Base-by-base conservation (phyloP, 2,888 invertebrate species). In the Heteromurus nitidus region DNA sequence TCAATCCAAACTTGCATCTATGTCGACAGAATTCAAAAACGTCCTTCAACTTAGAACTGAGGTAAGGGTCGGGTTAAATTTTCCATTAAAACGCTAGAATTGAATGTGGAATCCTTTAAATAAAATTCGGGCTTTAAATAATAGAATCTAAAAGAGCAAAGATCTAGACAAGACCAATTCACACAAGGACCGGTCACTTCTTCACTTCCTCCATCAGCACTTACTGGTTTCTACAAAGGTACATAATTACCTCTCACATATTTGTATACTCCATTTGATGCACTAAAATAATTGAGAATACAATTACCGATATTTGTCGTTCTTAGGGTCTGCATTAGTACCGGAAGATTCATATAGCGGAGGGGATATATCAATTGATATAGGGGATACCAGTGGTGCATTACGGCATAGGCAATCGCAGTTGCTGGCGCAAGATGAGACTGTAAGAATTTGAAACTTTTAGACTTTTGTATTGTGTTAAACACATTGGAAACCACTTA, bases 11-110 rank as follows among this genome's bases (percentile, higher is more conserved):
- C 91, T 99, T 87, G 99, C 98, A 36, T 94, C 94, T 84, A 98
- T 99, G 95, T 98, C 98, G 62, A 97, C 95, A 85, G 96, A 98
- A 88, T 99, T 99, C 89, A 98, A 99, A 90, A 95, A 95, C 91
- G 97, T 99, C 62, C 92, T 99, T 76, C 99, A 99, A 93, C 96
- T 98, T 22, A 92, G 99, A 88, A 98, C 98, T 18, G 98, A 99
- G 92, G 93, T 92, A 88, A n/a, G n/a, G n/a, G n/a, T n/a, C n/a
- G n/a, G n/a, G n/a, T n/a, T n/a, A n/a, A n/a, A n/a, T n/a, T n/a
- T n/a, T n/a, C n/a, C n/a, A n/a, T n/a, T n/a, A n/a, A n/a, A n/a
- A n/a, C n/a, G n/a, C n/a, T n/a, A n/a, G n/a, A n/a, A n/a, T n/a
- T n/a, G n/a, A n/a, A n/a, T n/a, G n/a, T n/a, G n/a, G n/a, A n/a